phyloP scores from a whole-genome alignment of 2,888 invertebrate genomes.

The Drosophila setosimentum region DNA sequence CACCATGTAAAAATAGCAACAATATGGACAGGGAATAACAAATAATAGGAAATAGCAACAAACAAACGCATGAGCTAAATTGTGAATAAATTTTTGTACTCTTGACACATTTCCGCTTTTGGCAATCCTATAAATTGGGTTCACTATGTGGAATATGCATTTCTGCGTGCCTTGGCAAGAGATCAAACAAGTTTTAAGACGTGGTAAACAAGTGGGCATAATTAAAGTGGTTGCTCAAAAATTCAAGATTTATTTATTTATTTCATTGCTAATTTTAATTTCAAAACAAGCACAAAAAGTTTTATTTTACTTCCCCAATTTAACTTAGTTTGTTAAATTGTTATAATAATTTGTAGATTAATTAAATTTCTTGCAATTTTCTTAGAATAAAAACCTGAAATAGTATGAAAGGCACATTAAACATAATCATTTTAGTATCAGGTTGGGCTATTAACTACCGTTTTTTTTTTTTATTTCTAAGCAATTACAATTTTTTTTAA shows the following conservation, averaged over 20 bases:
- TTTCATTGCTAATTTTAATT: not conserved
- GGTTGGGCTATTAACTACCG: not conserved
- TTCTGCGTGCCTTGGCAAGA: constrained; percentile 27
- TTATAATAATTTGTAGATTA: not conserved
- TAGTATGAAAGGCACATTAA: no score
- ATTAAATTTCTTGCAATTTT: not conserved
- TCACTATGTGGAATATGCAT: constrained; percentile 19
- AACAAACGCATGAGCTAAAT: constrained; percentile 31
- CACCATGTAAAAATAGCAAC: constrained; percentile 14
- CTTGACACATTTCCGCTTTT: constrained; percentile 43
- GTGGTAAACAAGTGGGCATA: not conserved
- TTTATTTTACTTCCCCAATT: not conserved
- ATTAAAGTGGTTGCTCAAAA: not conserved
- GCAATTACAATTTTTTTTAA: not conserved
- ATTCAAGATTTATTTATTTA: not conserved
- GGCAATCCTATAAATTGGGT: constrained; percentile 29
- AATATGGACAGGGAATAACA: constrained; percentile 31
- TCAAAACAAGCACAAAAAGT: not conserved
- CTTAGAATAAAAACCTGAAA: no score
- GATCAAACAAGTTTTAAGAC: constrained; percentile 23
- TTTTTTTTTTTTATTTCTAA: not conserved
- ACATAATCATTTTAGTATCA: no score
- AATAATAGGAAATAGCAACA: constrained; percentile 28
- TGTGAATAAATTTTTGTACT: constrained; percentile 13
- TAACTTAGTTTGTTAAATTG: not conserved